phyloP scores from a whole-genome alignment of 2,797 vertebrate species.

The Oophaga sylvatica region DNA sequence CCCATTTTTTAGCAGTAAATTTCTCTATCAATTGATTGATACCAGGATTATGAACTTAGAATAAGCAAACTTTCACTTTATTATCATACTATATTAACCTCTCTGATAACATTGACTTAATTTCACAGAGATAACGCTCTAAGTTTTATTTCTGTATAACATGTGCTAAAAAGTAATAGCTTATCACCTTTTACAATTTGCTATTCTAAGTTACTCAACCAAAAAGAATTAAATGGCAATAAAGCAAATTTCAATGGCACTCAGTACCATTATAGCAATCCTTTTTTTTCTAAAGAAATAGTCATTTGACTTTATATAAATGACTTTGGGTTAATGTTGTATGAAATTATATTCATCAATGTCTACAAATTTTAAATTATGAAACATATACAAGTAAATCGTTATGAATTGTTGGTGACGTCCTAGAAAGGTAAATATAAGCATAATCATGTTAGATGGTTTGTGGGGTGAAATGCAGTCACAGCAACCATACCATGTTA shows the following conservation, averaged over 20 bases:
- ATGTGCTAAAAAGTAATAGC: slow-evolving; percentile 50
- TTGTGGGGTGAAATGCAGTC: too few relatives aligned
- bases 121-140: slow-evolving; percentile 43
- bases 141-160: slow-evolving; percentile 42
- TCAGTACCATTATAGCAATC: slow-evolving; percentile 32
- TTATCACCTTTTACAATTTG: slow-evolving; percentile 48
- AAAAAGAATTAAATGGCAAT: slow-evolving; percentile 48
- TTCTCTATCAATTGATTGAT: slow-evolving; percentile 12
- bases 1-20: neutral
- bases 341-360: neutral
- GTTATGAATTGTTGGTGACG: neutral
- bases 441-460: too few relatives aligned
- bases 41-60: slow-evolving; percentile 23
- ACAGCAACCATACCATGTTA: too few relatives aligned
- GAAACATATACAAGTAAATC: neutral
- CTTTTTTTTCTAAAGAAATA: slow-evolving; percentile 33
- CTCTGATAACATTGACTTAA: slow-evolving; percentile 43
- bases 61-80: slow-evolving; percentile 22
- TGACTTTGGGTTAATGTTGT: slow-evolving; percentile 7
- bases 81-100: slow-evolving; percentile 47
- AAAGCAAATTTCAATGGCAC: slow-evolving; percentile 32
- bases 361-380: neutral
- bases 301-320: slow-evolving; percentile 17
- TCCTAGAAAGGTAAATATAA: neutral
- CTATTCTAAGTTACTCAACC: slow-evolving; percentile 24